Percentiles rank a stretch among this genome's conserved stretches.
Conservation (phyloP, 2,797 vertebrate species). For the Halcyon badia region DNA sequence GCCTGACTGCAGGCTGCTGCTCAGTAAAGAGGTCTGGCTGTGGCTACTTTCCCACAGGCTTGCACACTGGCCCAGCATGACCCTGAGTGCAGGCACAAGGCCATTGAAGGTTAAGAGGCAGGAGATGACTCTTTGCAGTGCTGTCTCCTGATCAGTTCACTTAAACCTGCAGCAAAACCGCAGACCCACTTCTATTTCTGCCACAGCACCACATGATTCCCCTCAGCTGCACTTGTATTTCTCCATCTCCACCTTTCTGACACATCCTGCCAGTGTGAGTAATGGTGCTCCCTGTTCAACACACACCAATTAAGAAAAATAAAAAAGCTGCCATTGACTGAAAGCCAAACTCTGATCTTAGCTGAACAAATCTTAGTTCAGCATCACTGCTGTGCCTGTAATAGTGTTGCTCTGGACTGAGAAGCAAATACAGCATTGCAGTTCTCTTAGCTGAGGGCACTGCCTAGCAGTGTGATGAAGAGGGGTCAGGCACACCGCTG, state of each 20-base stretch:
- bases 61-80: not conserved
- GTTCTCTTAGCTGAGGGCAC: not conserved
- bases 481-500: not conserved
- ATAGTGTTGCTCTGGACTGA: not conserved
- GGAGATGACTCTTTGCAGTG: not conserved
- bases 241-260: not conserved
- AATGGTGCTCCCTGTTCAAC: not conserved
- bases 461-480: not conserved
- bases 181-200: not conserved
- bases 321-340: not conserved
- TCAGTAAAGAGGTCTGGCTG: fast-evolving
- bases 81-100: not conserved
- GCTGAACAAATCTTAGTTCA: constrained; percentile 20
- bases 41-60: not conserved
- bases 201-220: not conserved
- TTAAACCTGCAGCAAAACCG: not conserved
- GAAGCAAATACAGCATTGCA: not conserved
- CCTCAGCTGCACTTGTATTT: not conserved
- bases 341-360: constrained; percentile 8
- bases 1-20: not conserved
- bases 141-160: not conserved
- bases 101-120: not conserved
- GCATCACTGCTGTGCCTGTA: not conserved
- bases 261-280: fast-evolving
- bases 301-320: not conserved